Conservation (phyloP, 1,140 invertebrate species). For the Batillaria attramentaria region DNA sequence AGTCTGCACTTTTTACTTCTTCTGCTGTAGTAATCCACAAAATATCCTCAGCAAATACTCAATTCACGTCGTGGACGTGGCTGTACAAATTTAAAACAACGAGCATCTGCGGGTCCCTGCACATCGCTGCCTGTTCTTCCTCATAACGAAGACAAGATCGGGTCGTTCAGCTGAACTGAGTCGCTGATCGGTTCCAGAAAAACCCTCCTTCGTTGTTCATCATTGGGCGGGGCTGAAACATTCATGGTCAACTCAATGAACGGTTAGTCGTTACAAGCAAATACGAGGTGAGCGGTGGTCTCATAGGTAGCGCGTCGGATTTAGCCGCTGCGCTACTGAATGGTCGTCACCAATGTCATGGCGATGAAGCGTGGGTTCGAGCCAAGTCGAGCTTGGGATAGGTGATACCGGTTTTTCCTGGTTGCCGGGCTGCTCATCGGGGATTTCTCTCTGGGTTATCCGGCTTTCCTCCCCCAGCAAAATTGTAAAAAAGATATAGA, state of each 20-base stretch:
- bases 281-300: neutral
- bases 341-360: too few species aligned
- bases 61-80: neutral
- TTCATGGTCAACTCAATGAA: too few species aligned
- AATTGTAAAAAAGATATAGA: neutral
- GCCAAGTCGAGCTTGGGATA: too few species aligned
- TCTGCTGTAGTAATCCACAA: too few species aligned
- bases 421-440: too few species aligned
- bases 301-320: too few species aligned
- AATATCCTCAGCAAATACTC: neutral
- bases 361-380: too few species aligned
- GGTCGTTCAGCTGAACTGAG: neutral
- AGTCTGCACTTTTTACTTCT: neutral
- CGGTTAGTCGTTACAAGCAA: too few species aligned
- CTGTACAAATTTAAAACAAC: neutral
- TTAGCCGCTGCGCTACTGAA: too few species aligned
- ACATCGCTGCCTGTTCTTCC: neutral
- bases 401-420: too few species aligned
- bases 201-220: neutral
- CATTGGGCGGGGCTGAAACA: slow-evolving; percentile 10
- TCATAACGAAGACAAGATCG: neutral
- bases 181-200: neutral
- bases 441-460: too few species aligned
- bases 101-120: neutral
- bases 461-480: too few species aligned